Evolutionary conservation across 2,888 invertebrate species (phyloP).

Genomic region (Ornithoptera priamus): DNA sequence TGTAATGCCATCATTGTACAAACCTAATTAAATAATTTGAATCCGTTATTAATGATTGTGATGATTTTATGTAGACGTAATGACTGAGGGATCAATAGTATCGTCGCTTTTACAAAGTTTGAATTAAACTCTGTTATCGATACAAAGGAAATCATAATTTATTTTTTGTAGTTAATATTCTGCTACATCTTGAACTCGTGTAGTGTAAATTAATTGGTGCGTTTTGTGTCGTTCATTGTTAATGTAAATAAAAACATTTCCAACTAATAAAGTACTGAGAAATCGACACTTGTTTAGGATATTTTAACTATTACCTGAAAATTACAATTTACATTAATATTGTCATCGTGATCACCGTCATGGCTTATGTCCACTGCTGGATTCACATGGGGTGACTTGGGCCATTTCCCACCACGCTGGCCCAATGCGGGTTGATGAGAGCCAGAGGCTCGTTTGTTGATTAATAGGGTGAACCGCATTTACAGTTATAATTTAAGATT

Average conservation of each 20-base stretch:
- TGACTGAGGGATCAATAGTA: slow-evolving; percentile 18
- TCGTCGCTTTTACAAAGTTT: slow-evolving; percentile 2
- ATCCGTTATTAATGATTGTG: slow-evolving; percentile 40
- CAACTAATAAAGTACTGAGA: background rate
- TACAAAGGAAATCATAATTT: slow-evolving; percentile 13
- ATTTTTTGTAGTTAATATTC: slow-evolving; percentile 14
- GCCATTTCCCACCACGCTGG: too few relatives aligned
- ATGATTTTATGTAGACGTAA: slow-evolving; percentile 20
- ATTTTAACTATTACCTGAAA: too few relatives aligned
- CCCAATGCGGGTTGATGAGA: too few relatives aligned
- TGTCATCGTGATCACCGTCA: too few relatives aligned
- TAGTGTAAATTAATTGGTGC: slow-evolving; percentile 18
- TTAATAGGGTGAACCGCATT: too few relatives aligned
- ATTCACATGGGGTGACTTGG: too few relatives aligned
- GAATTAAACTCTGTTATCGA: background rate
- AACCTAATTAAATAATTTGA: slow-evolving; percentile 60
- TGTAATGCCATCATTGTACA: slow-evolving; percentile 48
- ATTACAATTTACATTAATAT: too few relatives aligned
- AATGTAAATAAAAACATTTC: slow-evolving; percentile 9
- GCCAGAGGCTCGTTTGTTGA: too few relatives aligned
- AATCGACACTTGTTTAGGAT: background rate
- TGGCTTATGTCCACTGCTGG: too few relatives aligned
- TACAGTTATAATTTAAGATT: too few relatives aligned
- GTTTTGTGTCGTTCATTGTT: background rate
- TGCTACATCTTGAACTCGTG: slow-evolving; percentile 7